phyloP scores from a whole-genome alignment of 2,113 vertebrate species.

The Etheostoma cragini region DNA sequence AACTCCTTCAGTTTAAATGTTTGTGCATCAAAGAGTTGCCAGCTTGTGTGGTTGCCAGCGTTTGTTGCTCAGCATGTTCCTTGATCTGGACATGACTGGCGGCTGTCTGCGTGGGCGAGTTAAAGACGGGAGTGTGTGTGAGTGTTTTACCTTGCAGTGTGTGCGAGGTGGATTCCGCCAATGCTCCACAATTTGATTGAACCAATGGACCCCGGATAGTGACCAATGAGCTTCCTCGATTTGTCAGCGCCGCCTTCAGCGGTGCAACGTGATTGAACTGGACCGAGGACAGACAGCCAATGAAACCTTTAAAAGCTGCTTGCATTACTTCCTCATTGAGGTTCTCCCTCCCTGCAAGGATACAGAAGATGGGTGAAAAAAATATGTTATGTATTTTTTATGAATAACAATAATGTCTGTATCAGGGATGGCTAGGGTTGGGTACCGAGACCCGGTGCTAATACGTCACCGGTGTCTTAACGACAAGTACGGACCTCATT shows the following conservation, averaged over 20 bases:
- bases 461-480: no score
- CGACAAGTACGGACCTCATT: no score
- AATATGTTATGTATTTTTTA: neutral
- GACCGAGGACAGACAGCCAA: conserved; percentile 94
- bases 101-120: neutral
- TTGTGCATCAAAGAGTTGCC: neutral
- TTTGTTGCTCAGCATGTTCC: neutral
- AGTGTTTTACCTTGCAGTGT: conserved; percentile 87
- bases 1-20: neutral
- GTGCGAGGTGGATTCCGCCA: conserved; percentile 85
- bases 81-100: neutral
- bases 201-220: conserved; percentile 86
- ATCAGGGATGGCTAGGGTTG: no score
- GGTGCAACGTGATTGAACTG: conserved; percentile 94
- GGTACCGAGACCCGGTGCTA: no score
- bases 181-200: conserved; percentile 87
- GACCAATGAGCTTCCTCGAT: conserved; percentile 86
- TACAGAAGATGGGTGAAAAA: conserved; percentile 25
- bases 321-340: conserved; percentile 86
- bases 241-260: conserved; percentile 92
- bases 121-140: neutral
- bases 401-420: neutral
- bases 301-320: conserved; percentile 89
- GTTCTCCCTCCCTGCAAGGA: conserved; percentile 82
- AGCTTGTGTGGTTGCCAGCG: neutral